Percentiles rank a stretch among this genome's conserved stretches.
phyloP scores from a whole-genome alignment of 1,140 invertebrate genomes.

The Lepidotrigona ventralis region DNA sequence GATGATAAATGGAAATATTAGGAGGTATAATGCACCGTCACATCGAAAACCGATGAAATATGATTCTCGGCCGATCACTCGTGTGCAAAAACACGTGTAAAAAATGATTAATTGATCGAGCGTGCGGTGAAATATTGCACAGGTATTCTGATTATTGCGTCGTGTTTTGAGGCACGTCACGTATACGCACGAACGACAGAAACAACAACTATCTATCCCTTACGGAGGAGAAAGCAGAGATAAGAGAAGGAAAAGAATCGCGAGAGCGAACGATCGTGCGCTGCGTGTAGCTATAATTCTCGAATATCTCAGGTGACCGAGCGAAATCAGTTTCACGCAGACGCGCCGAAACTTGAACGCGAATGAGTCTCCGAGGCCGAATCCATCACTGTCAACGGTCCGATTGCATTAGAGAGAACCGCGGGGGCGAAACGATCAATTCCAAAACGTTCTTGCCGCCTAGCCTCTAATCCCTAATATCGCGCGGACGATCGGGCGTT shows the following conservation, averaged over 20 bases:
- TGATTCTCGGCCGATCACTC: background rate
- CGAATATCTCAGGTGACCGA: background rate
- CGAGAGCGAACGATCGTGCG: background rate
- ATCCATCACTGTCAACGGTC: slow-evolving; percentile 45
- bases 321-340: slow-evolving; percentile 47
- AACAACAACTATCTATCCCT: background rate
- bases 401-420: slow-evolving; percentile 21
- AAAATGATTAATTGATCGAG: background rate
- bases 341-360: slow-evolving; percentile 31
- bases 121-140: background rate
- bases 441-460: slow-evolving; percentile 9
- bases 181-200: too few species aligned
- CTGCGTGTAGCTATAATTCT: background rate
- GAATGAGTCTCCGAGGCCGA: slow-evolving; percentile 30
- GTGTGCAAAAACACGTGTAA: background rate
- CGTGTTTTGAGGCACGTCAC: too few species aligned
- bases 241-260: background rate
- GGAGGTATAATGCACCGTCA: background rate
- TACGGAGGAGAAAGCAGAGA: background rate
- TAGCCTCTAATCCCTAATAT: too few species aligned
- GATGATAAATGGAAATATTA: slow-evolving; percentile 18
- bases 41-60: slow-evolving; percentile 4
- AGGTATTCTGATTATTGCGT: background rate
- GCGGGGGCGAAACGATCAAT: slow-evolving; percentile 26
- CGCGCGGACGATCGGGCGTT: background rate